A percentile compares a stretch with the other conserved stretches of the same genome.
These are phyloP conservation scores for Hylia prasina DNA, from an alignment of 2,113 vertebrate species.

Conservation along the genomic window DNA sequence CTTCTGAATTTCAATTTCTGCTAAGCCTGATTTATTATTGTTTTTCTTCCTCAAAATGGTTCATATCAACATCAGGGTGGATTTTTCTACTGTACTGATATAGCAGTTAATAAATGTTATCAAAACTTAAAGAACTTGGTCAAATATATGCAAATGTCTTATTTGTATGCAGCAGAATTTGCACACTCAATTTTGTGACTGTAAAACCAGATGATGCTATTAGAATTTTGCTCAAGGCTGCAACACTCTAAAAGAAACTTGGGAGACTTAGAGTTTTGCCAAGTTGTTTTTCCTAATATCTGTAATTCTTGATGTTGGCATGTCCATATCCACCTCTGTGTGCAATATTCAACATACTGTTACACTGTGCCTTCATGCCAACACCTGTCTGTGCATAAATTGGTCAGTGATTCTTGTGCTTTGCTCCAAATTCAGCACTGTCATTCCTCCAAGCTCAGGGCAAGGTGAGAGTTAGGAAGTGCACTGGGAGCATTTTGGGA, in stretches of 20 bases:
- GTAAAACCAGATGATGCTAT: background rate
- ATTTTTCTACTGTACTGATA: background rate
- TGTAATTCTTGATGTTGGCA: background rate
- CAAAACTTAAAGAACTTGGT: background rate
- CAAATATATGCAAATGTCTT: background rate
- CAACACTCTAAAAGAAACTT: background rate
- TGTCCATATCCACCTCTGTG: background rate
- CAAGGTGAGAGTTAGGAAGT: background rate
- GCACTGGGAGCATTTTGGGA: background rate
- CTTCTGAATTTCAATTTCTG: background rate
- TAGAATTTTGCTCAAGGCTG: background rate
- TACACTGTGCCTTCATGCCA: background rate
- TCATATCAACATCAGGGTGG: background rate
- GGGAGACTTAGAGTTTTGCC: background rate
- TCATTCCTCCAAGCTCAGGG: background rate
- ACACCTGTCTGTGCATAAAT: background rate
- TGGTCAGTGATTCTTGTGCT: background rate
- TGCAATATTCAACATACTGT: background rate
- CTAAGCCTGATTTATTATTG: background rate
- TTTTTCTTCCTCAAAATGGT: background rate
- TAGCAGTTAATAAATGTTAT: background rate
- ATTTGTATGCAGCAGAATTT: background rate
- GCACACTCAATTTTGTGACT: background rate
- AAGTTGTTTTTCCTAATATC: background rate
- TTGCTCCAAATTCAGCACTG: background rate